These are phyloP conservation scores for Conomelus anceps DNA, from an alignment of 2,888 invertebrate genomes.

Conservation along the genomic window DNA sequence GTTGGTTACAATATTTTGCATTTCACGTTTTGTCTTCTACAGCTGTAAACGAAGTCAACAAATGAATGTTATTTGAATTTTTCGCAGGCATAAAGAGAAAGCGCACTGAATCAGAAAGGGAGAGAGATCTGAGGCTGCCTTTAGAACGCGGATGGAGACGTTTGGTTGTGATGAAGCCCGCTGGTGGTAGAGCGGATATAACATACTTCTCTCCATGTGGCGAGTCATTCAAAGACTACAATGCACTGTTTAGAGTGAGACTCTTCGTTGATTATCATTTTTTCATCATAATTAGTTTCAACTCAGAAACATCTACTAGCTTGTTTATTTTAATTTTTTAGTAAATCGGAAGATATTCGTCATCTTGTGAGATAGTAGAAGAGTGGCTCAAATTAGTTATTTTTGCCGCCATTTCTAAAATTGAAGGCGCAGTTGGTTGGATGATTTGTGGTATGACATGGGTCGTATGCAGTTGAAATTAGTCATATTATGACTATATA, in stretches of 20 bases:
- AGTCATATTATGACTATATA: too few species aligned
- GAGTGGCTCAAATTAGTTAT: too few species aligned
- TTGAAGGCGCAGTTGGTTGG: too few species aligned
- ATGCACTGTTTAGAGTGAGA: slow-evolving; percentile 48
- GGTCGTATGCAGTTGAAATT: too few species aligned
- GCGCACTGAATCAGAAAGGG: slow-evolving; percentile 45
- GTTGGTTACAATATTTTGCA: too few species aligned
- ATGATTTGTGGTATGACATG: too few species aligned
- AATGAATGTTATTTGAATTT: not conserved
- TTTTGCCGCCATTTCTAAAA: too few species aligned
- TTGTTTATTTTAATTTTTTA: too few species aligned
- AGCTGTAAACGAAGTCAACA: not conserved
- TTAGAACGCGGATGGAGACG: slow-evolving; percentile 80
- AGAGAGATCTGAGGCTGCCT: slow-evolving; percentile 46
- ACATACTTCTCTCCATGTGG: slow-evolving; percentile 70
- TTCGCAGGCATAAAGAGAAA: slow-evolving; percentile 44
- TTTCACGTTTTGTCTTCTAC: not conserved
- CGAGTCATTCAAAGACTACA: slow-evolving; percentile 53
- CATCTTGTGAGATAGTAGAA: too few species aligned
- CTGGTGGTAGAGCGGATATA: slow-evolving; percentile 78
- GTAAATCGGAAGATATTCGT: too few species aligned
- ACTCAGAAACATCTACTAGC: too few species aligned
- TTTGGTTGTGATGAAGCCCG: slow-evolving; percentile 81
- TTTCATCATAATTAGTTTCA: too few species aligned
- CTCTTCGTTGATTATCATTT: not conserved